phyloP scores from a whole-genome alignment of 2,797 vertebrate genomes.

The Heliangelus exortis region DNA sequence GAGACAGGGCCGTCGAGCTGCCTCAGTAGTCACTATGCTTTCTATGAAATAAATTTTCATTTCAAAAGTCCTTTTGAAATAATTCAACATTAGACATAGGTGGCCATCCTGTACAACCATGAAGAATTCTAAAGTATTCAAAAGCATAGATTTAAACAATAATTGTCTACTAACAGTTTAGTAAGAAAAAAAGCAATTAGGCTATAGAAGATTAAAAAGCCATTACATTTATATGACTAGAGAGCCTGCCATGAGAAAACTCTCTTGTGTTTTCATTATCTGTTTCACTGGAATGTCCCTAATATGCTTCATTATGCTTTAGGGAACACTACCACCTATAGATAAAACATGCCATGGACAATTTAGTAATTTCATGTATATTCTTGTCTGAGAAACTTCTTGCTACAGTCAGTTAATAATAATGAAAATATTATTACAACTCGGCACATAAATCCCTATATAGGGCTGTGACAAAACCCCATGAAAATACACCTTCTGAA shows the following conservation, averaged over 20 bases:
- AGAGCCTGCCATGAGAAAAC: background rate
- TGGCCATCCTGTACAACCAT: background rate
- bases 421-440: background rate
- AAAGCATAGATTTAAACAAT: background rate
- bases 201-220: background rate
- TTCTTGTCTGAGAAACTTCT: background rate
- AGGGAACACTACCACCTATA: constrained; percentile 64
- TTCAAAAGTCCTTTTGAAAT: background rate
- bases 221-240: background rate
- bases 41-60: background rate
- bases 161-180: background rate
- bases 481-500: background rate
- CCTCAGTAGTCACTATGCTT: background rate
- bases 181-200: background rate
- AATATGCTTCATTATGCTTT: background rate
- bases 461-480: background rate
- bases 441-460: background rate
- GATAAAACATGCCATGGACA: background rate
- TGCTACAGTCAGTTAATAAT: background rate
- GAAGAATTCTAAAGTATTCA: background rate
- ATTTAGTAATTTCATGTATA: background rate
- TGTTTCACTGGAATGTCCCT: background rate
- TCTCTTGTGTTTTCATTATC: background rate
- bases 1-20: background rate
- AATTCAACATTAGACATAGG: background rate